Evolutionary conservation across 2,113 vertebrate genomes (phyloP).

Genomic region (Sus scrofa): T2T-Sscrofa CM000826.6:136828001-136828500

Average conservation of each 20-base stretch:
- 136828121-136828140: background rate
- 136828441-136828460: background rate
- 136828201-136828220: background rate
- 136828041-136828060: rapidly evolving
- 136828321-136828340: background rate
- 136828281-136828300: background rate
- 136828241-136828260: background rate
- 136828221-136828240: background rate
- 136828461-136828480: background rate
- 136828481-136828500: background rate
- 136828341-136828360: background rate
- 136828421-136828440: rapidly evolving
- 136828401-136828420: background rate
- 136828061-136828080: background rate
- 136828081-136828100: rapidly evolving
- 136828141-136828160: background rate
- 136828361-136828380: background rate
- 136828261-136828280: background rate
- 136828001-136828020: background rate
- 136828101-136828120: background rate
- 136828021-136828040: background rate
- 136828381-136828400: background rate
- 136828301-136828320: background rate
- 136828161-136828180: background rate
- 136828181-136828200: background rate